Percentiles rank a stretch among this genome's conserved stretches.
phyloP scores from a whole-genome alignment of 2,113 vertebrate genomes.

The Loxodonta africana region DNA sequence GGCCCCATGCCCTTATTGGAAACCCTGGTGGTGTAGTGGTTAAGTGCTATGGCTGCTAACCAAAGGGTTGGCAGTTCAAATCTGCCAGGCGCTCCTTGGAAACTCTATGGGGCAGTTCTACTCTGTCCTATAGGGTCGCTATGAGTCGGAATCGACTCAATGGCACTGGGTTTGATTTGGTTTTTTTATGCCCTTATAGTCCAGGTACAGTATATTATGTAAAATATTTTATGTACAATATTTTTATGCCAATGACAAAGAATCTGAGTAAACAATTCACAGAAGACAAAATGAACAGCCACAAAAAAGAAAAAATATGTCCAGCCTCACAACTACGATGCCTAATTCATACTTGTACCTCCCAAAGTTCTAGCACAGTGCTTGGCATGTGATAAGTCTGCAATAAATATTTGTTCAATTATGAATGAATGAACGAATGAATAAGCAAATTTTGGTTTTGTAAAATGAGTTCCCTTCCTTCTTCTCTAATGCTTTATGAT shows the following conservation, averaged over 20 bases:
- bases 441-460: neutral
- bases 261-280: slow-evolving; percentile 25
- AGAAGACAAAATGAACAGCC: slow-evolving; percentile 41
- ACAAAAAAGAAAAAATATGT: slow-evolving; percentile 36
- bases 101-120: too few species aligned
- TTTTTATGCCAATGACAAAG: neutral
- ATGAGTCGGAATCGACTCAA: too few species aligned
- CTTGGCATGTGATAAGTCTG: neutral
- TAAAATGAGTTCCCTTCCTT: neutral
- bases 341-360: neutral
- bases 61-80: too few species aligned
- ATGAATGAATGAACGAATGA: neutral
- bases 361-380: neutral
- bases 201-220: neutral
- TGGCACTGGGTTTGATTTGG: too few species aligned
- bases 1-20: neutral
- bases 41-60: too few species aligned
- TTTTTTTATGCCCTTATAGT: neutral
- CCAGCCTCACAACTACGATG: slow-evolving; percentile 32
- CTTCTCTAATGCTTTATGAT: neutral
- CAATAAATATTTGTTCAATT: neutral
- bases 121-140: too few species aligned
- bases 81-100: too few species aligned
- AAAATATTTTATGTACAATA: too few species aligned
- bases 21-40: too few species aligned